Conservation (phyloP, 2,888 invertebrate species). For the Marasmarcha lunaedactyla region DNA sequence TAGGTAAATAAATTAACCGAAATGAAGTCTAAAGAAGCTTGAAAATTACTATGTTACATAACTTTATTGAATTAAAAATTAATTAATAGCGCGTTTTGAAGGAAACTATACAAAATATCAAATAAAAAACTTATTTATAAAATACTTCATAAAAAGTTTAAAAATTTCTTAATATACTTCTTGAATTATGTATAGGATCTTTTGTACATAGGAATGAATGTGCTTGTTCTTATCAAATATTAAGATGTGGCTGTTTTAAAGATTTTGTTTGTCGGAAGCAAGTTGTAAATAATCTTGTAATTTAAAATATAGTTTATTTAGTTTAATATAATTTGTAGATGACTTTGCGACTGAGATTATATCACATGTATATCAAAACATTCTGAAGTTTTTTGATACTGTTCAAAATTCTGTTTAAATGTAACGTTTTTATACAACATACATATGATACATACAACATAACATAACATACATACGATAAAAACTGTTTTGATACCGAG, state of each 20-base stretch:
- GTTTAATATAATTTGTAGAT: constrained; percentile 39
- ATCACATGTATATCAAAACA: constrained; percentile 19
- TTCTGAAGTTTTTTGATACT: constrained; percentile 14
- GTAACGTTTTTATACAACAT: no score
- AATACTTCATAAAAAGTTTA: constrained; percentile 11
- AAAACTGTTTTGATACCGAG: no score
- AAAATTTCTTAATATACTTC: constrained; percentile 6
- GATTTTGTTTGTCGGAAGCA: constrained; percentile 28
- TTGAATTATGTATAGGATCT: constrained; percentile 11
- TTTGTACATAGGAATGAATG: constrained; percentile 48
- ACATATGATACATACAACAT: no score
- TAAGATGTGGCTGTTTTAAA: constrained; percentile 36
- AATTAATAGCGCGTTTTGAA: neutral
- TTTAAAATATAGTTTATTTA: constrained; percentile 40
- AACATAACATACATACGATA: no score
- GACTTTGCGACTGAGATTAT: constrained; percentile 45
- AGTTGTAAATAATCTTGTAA: constrained; percentile 61
- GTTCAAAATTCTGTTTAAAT: no score
- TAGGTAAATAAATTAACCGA: constrained; percentile 14
- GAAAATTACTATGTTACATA: constrained; percentile 1
- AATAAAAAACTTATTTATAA: neutral
- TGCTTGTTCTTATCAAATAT: constrained; percentile 47
- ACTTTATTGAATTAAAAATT: neutral
- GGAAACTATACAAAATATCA: neutral
- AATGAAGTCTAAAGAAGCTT: constrained; percentile 4